These are phyloP conservation scores for Luscinia luscinia DNA, from an alignment of 2,797 vertebrate genomes.

Conservation along the genomic window DNA sequence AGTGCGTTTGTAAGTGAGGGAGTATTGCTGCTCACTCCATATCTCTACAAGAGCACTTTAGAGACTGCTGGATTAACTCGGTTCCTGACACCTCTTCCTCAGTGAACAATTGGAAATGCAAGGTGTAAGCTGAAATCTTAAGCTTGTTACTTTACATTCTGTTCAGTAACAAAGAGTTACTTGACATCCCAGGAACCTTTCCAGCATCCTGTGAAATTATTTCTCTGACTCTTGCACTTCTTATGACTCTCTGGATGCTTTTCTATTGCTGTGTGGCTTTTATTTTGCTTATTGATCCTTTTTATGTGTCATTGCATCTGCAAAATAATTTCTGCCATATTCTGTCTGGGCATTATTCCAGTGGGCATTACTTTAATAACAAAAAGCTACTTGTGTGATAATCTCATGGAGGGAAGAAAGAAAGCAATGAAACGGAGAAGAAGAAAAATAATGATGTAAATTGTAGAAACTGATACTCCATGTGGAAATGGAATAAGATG, in stretches of 20 bases:
- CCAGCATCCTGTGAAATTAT: background rate
- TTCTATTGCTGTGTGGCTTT: background rate
- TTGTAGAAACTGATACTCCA: background rate
- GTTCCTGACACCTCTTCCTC: background rate
- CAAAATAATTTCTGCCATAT: background rate
- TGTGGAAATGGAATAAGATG: background rate
- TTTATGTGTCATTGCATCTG: background rate
- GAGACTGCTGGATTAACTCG: background rate
- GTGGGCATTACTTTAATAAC: background rate
- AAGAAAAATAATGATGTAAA: background rate
- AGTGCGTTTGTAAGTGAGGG: background rate
- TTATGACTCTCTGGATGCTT: background rate
- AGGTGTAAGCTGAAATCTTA: background rate
- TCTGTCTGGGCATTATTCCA: background rate
- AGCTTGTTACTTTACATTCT: background rate
- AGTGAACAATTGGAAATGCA: background rate
- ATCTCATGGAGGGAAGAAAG: background rate
- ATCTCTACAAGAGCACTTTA: background rate
- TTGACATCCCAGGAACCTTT: background rate
- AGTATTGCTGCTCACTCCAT: background rate
- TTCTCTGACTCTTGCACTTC: background rate
- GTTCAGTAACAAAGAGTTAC: background rate
- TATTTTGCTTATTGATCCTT: accelerated
- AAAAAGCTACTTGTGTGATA: background rate
- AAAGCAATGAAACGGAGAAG: background rate